Conservation (phyloP, 2,797 vertebrate genomes). For the Cichlasoma orientale region DNA sequence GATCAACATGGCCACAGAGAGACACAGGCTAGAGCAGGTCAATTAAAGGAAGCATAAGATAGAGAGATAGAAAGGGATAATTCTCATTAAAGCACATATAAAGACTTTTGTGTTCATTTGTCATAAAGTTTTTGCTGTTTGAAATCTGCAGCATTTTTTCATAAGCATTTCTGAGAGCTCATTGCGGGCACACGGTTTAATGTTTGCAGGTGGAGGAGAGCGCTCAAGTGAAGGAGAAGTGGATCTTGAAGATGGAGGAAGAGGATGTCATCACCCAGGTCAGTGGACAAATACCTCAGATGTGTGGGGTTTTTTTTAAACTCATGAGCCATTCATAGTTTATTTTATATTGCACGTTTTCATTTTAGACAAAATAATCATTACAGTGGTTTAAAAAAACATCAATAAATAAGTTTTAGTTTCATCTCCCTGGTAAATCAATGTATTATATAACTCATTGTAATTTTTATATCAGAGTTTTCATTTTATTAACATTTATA, state of each 20-base stretch:
- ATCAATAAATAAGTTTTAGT: not conserved
- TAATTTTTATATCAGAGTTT: not conserved
- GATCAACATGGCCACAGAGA: conserved; percentile 91
- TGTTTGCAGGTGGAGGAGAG: conserved; percentile 73
- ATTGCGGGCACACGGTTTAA: not conserved
- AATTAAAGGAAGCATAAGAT: not conserved
- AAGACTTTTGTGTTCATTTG: not conserved
- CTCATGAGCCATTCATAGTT: not conserved
- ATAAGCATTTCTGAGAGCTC: not conserved
- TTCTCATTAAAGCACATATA: not conserved
- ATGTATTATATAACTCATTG: not conserved
- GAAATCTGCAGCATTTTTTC: not conserved
- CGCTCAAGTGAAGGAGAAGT: conserved; percentile 59
- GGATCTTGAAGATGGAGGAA: conserved; percentile 63
- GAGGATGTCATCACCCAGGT: conserved; percentile 52
- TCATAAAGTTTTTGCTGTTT: not conserved
- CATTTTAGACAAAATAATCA: not conserved
- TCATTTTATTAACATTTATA: too few species aligned
- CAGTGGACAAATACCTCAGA: conserved; percentile 32
- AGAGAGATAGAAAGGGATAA: not conserved
- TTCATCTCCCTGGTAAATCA: not conserved
- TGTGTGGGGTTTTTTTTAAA: not conserved
- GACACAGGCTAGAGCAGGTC: conserved; percentile 86
- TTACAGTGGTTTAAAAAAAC: not conserved
- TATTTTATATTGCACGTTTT: not conserved